Conservation (phyloP, 2,888 invertebrate genomes). For the Phymatocera aterrima region DNA sequence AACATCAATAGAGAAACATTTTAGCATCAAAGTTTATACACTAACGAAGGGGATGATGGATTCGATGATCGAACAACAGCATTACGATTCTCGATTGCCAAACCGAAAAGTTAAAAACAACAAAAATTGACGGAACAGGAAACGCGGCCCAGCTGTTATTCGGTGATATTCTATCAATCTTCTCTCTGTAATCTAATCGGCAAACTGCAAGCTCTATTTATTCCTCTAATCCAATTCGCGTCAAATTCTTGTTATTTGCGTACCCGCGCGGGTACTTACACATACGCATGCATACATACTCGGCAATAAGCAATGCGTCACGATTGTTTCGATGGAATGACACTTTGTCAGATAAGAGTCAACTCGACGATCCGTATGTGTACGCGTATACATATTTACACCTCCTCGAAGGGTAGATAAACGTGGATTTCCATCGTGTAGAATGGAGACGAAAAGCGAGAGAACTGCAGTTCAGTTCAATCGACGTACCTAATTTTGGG, state of each 20-base stretch:
- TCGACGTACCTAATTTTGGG: no score
- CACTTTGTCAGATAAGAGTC: constrained; percentile 20
- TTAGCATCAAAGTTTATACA: no score
- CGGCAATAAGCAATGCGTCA: background rate
- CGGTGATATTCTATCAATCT: constrained; percentile 15
- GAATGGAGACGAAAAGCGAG: background rate
- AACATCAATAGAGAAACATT: no score
- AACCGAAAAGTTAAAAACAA: background rate
- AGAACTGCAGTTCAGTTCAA: background rate
- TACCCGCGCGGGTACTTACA: no score
- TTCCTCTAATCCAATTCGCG: background rate
- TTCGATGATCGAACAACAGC: background rate
- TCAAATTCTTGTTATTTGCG: background rate
- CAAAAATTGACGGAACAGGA: no score
- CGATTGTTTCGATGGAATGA: constrained; percentile 14
- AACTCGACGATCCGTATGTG: background rate
- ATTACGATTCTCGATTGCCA: background rate
- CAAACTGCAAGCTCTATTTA: background rate
- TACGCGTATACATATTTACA: background rate
- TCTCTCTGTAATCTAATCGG: background rate
- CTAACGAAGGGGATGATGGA: background rate
- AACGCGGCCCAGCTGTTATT: background rate
- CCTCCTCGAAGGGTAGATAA: background rate
- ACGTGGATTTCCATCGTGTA: background rate
- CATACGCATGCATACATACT: no score